These are phyloP conservation scores for Puntigrus tetrazona DNA, from an alignment of 2,113 vertebrate species.

Conservation along the genomic window DNA sequence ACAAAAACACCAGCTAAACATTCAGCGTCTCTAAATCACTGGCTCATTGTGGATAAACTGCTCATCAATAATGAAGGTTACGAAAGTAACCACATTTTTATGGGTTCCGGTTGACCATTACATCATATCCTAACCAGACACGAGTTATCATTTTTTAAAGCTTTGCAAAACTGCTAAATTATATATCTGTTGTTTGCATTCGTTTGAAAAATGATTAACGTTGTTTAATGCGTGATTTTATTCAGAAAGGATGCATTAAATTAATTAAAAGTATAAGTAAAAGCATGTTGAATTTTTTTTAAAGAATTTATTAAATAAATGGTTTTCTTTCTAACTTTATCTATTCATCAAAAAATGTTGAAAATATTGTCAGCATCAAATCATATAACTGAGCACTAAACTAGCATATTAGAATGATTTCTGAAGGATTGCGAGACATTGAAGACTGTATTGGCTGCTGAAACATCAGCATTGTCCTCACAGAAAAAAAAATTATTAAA, in stretches of 20 bases:
- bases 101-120: slow-evolving; percentile 5
- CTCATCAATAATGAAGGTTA: slow-evolving; percentile 5
- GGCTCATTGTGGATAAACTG: neutral
- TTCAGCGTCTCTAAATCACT: neutral
- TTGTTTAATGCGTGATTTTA: no score
- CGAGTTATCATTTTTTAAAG: neutral
- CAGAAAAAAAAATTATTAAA: no score
- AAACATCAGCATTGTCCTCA: no score
- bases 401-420: no score
- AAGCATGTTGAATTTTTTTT: neutral
- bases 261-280: neutral
- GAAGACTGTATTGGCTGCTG: no score
- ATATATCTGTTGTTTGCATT: neutral
- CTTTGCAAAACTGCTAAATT: neutral
- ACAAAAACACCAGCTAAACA: slow-evolving; percentile 47
- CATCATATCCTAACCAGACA: neutral
- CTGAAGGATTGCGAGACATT: neutral
- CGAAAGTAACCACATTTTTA: neutral
- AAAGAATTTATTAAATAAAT: neutral
- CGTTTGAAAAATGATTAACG: no score
- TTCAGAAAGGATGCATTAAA: neutral
- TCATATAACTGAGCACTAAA: neutral
- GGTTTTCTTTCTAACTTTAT: no score
- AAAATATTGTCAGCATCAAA: neutral
- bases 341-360: no score